Evolutionary conservation across 23 tunicate genomes (phyloP), one percentile per base, ranked within the genome.

Genomic region (Oikopleura dioica): DNA sequence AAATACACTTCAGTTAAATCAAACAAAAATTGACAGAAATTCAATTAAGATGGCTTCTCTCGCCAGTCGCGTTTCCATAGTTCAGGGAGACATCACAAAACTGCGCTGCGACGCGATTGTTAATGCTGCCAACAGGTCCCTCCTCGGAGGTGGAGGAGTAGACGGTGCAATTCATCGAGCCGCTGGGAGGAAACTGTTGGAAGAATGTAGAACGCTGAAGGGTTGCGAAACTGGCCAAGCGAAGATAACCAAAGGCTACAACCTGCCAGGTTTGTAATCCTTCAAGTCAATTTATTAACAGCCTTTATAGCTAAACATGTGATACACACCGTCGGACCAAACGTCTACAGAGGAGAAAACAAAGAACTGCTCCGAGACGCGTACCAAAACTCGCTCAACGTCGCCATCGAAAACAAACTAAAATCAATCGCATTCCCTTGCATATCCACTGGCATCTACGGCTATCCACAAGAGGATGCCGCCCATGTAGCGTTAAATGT

Each of bases 261-360:
- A 80, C 1, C 85, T 92, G 4, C 85, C 85, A 59, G 72, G 72
- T 63, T 44, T 44, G 16, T 44, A 9, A 44, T 9, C 55, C 9
- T 44, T 44, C 21, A 44, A 21, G 21, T 44, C 55, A 44, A 44
- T 44, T 44, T 44, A 9, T 44, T 44, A 21, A 44, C 21, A 44
- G 9, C 16, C 16, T 44, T 9, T 44, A 9, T 28, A 63, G 84
- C 98, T 0, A 76, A 80, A 38, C 79, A 80, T 78, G 94, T 92
- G n/a, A 92, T 92, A 37, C 98, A 92, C 63, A 85, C 98, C 35
- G 98, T 92, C 44, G 98, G 98, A 0, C 98, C 98, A 0, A n/a
- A n/a, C n/a, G n/a, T n/a, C n/a, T n/a, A n/a, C n/a, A 82, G 79
- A 29, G 88, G 83, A 34, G 83, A 81, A 76, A 51, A 80, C 1